phyloP scores from a whole-genome alignment of 2,797 vertebrate genomes.

The Propithecus deckenii region DNA sequence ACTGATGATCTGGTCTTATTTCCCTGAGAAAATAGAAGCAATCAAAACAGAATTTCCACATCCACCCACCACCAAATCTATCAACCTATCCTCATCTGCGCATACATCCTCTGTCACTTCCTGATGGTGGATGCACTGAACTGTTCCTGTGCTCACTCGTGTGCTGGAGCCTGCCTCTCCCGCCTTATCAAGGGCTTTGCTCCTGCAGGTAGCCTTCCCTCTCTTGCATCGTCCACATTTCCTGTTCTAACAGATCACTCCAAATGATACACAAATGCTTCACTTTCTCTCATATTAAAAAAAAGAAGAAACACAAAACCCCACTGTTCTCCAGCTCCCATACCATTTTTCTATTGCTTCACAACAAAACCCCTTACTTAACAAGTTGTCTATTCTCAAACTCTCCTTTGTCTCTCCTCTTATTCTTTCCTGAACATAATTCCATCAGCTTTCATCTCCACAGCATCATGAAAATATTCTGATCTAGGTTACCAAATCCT shows the following conservation, averaged over 20 bases:
- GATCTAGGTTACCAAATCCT: background rate
- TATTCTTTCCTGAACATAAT: background rate
- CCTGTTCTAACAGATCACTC: background rate
- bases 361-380: background rate
- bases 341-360: background rate
- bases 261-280: background rate
- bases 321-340: background rate
- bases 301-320: background rate
- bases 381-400: background rate
- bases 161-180: fast-evolving
- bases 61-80: background rate
- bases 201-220: background rate
- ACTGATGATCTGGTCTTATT: background rate
- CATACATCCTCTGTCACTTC: fast-evolving
- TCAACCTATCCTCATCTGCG: background rate
- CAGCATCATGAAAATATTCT: background rate
- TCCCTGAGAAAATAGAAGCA: conserved; percentile 10
- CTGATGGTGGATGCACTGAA: background rate
- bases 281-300: background rate
- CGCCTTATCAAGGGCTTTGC: background rate
- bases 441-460: background rate
- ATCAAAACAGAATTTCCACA: conserved; percentile 8
- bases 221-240: background rate
- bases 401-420: background rate
- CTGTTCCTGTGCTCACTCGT: fast-evolving